Evolutionary conservation across 2,888 invertebrate species (phyloP).

Genomic region (Elgonia sp.): DNA sequence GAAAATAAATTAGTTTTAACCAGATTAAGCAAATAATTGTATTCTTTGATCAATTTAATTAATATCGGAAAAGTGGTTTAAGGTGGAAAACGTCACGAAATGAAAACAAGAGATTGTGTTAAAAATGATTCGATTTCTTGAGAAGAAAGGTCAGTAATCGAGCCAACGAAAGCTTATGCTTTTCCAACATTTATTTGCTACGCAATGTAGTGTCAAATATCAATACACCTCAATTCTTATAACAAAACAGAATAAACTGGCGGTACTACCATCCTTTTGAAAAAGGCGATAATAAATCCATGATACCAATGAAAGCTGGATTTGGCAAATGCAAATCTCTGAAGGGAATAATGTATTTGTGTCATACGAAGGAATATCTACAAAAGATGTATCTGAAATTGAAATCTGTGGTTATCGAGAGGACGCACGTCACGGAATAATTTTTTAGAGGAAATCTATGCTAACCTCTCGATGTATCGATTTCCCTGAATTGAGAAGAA

Average conservation of each 20-base stretch:
- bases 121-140: slow-evolving; percentile 18
- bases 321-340: slow-evolving; percentile 42
- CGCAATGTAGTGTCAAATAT: background rate
- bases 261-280: background rate
- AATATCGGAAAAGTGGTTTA: background rate
- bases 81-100: background rate
- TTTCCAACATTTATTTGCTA: slow-evolving; percentile 13
- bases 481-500: background rate
- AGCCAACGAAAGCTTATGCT: slow-evolving; percentile 7
- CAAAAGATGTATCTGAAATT: slow-evolving; percentile 58
- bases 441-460: slow-evolving; percentile 38
- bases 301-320: slow-evolving; percentile 24
- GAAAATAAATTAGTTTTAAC: background rate
- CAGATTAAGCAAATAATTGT: slow-evolving; percentile 22
- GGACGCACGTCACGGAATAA: slow-evolving; percentile 34
- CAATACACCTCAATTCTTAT: slow-evolving; percentile 22
- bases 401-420: slow-evolving; percentile 57
- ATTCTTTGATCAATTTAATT: slow-evolving; percentile 8
- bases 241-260: slow-evolving; percentile 32
- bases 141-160: slow-evolving; percentile 17
- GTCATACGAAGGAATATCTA: slow-evolving; percentile 39
- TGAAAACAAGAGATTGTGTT: background rate
- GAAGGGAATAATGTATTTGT: slow-evolving; percentile 53
- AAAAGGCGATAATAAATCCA: slow-evolving; percentile 49
- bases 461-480: slow-evolving; percentile 28